Conservation (phyloP, 2,888 invertebrate genomes). For the Apodemia mormo region DNA sequence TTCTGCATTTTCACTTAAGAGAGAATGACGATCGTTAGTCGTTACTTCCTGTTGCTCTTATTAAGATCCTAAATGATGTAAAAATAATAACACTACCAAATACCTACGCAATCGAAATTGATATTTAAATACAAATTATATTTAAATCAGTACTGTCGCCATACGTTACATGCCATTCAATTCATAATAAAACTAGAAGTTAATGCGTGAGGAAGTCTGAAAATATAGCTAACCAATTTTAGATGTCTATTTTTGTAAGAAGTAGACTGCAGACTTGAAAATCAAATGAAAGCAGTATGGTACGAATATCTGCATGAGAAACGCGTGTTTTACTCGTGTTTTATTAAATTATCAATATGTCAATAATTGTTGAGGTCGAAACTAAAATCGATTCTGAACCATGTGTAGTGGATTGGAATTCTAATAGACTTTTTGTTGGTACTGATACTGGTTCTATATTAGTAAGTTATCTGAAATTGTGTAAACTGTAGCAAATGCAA, state of each 20-base stretch:
- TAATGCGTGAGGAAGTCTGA: background rate
- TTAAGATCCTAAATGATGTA: background rate
- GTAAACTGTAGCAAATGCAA: slow-evolving; percentile 1
- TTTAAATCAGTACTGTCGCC: background rate
- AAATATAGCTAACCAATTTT: slow-evolving; percentile 13
- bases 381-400: slow-evolving; percentile 63
- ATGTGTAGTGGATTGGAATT: slow-evolving; percentile 62
- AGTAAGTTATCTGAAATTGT: slow-evolving; percentile 48
- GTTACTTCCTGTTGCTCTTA: slow-evolving; percentile 2
- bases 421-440: slow-evolving; percentile 58
- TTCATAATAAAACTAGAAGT: background rate
- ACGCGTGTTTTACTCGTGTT: slow-evolving; percentile 16
- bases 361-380: slow-evolving; percentile 58
- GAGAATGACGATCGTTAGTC: slow-evolving; percentile 21
- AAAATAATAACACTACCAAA: background rate
- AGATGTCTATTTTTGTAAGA: slow-evolving; percentile 22
- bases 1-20: slow-evolving; percentile 59
- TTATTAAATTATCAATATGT: slow-evolving; percentile 47
- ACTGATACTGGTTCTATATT: slow-evolving; percentile 64
- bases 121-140: no score
- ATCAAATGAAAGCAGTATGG: slow-evolving; percentile 15
- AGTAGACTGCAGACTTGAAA: background rate
- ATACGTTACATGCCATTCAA: background rate
- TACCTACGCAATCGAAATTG: background rate
- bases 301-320: slow-evolving; percentile 1